phyloP scores from a whole-genome alignment of 2,113 vertebrate species.

The Fukomys damarensis region DNA sequence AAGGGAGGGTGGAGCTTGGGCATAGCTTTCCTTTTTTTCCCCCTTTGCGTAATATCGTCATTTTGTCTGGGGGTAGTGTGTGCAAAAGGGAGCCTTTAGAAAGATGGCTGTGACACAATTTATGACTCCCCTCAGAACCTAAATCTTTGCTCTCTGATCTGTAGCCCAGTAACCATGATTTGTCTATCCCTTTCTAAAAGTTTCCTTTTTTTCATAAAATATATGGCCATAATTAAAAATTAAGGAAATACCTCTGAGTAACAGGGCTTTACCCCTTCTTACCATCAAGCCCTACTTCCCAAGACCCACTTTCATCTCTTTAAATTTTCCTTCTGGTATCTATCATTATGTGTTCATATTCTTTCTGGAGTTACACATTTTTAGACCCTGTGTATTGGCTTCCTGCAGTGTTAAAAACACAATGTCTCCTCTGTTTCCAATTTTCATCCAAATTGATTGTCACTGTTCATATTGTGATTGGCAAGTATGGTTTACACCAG shows the following conservation, averaged over 20 bases:
- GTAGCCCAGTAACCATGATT: slow-evolving; percentile 14
- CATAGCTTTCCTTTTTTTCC: slow-evolving; percentile 47
- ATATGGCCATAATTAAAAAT: slow-evolving; percentile 34
- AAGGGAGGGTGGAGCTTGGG: slow-evolving; percentile 49
- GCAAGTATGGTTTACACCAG: neutral
- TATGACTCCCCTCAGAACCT: slow-evolving; percentile 46
- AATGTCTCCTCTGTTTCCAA: neutral
- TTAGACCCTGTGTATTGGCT: neutral
- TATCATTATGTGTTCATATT: neutral
- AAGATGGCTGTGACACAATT: slow-evolving; percentile 31
- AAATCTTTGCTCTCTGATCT: slow-evolving; percentile 55
- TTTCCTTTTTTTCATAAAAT: neutral
- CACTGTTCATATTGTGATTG: slow-evolving; percentile 1
- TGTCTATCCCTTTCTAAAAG: neutral
- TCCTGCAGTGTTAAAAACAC: neutral
- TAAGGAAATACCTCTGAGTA: slow-evolving; percentile 3
- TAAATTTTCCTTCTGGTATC: neutral
- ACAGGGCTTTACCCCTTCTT: neutral
- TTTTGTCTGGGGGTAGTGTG: slow-evolving; percentile 31
- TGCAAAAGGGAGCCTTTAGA: slow-evolving; percentile 61
- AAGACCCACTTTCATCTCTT: slow-evolving; percentile 26
- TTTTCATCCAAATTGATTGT: slow-evolving; percentile 7
- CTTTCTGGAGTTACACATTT: neutral
- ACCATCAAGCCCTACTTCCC: neutral
- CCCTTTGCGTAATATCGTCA: slow-evolving; percentile 55